Evolutionary conservation across 1,140 invertebrate genomes (phyloP).

Genomic region (Camponotus floridanus): DNA sequence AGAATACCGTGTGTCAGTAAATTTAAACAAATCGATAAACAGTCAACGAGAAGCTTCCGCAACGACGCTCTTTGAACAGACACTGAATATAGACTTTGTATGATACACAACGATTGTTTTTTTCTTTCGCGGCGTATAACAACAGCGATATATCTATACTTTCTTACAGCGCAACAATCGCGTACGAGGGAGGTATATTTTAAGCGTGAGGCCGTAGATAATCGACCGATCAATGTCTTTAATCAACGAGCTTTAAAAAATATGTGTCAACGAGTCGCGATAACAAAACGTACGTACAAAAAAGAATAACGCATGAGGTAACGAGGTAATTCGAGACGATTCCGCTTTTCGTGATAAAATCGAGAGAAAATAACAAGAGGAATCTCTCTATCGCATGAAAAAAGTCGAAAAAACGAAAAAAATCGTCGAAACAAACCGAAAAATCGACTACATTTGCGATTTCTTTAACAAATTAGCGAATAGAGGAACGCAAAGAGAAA

Average conservation of each 20-base stretch:
- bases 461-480: background rate
- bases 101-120: slow-evolving; percentile 50
- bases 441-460: background rate
- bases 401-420: background rate
- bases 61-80: slow-evolving; percentile 52
- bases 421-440: background rate
- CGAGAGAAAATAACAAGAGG: background rate
- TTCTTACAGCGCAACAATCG: slow-evolving; percentile 45
- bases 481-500: slow-evolving; percentile 5
- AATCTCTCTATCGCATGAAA: background rate
- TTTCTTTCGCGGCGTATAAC: slow-evolving; percentile 27
- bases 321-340: slow-evolving; percentile 26
- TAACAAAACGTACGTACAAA: slow-evolving; percentile 51
- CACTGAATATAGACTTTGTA: slow-evolving; percentile 50
- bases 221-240: slow-evolving; percentile 1
- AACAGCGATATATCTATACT: slow-evolving; percentile 66
- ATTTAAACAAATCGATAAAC: slow-evolving; percentile 39
- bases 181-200: slow-evolving; percentile 40
- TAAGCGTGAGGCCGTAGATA: slow-evolving; percentile 14
- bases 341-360: background rate
- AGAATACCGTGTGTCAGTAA: slow-evolving; percentile 53
- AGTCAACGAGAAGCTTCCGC: slow-evolving; percentile 55
- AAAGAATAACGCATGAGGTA: slow-evolving; percentile 41
- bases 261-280: slow-evolving; percentile 48
- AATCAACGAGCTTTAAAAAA: slow-evolving; percentile 57